These are phyloP conservation scores for Aleiodes sp. DNA, from an alignment of 1,140 invertebrate genomes.

Conservation along the genomic window DNA sequence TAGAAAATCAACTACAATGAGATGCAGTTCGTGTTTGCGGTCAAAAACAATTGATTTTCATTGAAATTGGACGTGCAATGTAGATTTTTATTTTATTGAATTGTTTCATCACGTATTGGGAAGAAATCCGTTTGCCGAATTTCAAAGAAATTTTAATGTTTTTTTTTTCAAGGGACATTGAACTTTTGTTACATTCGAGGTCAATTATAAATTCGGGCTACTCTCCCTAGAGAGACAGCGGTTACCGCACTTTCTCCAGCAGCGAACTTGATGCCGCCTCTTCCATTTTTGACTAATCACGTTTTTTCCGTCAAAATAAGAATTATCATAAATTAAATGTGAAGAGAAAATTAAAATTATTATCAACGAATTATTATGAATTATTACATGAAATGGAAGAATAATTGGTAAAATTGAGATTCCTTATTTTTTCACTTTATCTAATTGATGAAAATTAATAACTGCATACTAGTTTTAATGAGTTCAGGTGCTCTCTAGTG, in stretches of 20 bases:
- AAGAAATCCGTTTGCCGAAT: background rate
- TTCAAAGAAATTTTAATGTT: background rate
- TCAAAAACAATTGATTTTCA: background rate
- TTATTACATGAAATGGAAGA: no score
- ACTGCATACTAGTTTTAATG: background rate
- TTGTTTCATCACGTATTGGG: no score
- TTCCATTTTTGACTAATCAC: background rate
- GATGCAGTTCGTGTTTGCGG: background rate
- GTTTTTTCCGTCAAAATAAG: background rate
- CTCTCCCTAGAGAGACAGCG: constrained; percentile 47
- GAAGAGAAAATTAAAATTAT: no score
- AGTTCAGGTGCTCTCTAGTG: background rate
- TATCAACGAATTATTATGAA: no score
- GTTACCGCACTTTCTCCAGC: constrained; percentile 51
- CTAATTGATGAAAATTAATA: background rate
- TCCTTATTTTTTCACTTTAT: no score
- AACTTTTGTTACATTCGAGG: constrained; percentile 52
- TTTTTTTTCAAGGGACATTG: constrained; percentile 43
- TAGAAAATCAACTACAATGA: background rate
- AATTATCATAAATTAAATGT: no score
- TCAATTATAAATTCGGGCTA: constrained; percentile 47
- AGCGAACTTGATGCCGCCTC: constrained; percentile 5
- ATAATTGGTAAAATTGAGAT: no score
- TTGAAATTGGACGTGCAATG: background rate
- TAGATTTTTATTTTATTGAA: no score